Evolutionary conservation across 2,113 vertebrate genomes (phyloP), one percentile per base, ranked within the genome.

Genomic region (Scopus umbretta): DNA sequence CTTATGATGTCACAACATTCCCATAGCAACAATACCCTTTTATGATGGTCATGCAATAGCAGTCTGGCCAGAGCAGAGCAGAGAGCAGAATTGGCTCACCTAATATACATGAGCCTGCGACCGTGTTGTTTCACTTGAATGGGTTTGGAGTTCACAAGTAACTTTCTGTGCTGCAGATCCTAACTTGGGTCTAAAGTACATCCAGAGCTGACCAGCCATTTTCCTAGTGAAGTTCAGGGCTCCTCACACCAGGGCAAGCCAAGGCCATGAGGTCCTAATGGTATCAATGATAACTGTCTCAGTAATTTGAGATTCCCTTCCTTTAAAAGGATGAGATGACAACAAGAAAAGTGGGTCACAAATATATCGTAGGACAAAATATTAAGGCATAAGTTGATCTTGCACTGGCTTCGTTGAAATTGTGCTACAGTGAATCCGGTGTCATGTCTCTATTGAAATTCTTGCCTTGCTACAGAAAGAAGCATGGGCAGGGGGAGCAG

Each of bases 1-100:
- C 43, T 52, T 40, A n/a, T 10, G 34, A 29, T 36, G 7, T 45
- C 3, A 5, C n/a, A 58, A 52, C 0, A 0, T 38, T 6, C 20
- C 53, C 58, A 34, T 8, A 62, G 34, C 6, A 88, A 18, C 10
- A 34, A 16, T 9, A 80, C 16, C 6, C n/a, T 23, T 78, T 61
- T 23, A 16, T 47, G 19, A 26, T 27, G 21, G 7, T 30, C 29
- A 40, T 13, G 9, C 19, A 47, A 52, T 3, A 61, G 23, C 32
- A 66, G 34, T 18, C 11, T 80, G 21, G 14, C 30, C 63, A 90
- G 53, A 68, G 49, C 34, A 92, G 38, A 72, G 19, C 34, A 86
- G 49, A 86, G 10, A 55, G 34, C 7, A 79, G 36, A 59, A 8
- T 2, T 58, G 38, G 16, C 9, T 76, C 71, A 66, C 23, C 6